These are phyloP conservation scores for Ptychoptera albimana DNA, from an alignment of 2,888 invertebrate genomes.

Conservation along the genomic window DNA sequence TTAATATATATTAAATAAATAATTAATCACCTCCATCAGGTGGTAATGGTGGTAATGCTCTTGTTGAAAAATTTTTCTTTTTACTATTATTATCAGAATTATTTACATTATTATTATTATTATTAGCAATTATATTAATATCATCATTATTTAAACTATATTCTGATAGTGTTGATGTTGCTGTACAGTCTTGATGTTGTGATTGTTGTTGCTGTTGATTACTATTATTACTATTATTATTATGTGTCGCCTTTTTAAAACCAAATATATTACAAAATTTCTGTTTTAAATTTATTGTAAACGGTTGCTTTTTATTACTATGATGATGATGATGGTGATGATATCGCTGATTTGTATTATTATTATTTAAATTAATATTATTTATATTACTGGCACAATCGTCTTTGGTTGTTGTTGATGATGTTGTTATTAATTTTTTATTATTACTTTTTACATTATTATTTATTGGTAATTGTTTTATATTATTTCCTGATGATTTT, in stretches of 20 bases:
- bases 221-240: slow-evolving; percentile 26
- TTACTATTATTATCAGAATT: slow-evolving; percentile 21
- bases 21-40: neutral
- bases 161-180: neutral
- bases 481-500: neutral
- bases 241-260: slow-evolving; percentile 36
- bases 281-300: slow-evolving; percentile 62
- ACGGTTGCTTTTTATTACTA: slow-evolving; percentile 43
- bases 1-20: no score
- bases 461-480: slow-evolving; percentile 11
- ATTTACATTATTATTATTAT: slow-evolving; percentile 6
- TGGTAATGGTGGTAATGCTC: slow-evolving; percentile 52
- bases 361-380: neutral
- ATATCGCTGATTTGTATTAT: neutral
- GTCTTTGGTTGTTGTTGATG: slow-evolving; percentile 5
- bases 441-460: slow-evolving; percentile 34
- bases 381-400: neutral
- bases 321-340: slow-evolving; percentile 11
- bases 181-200: slow-evolving; percentile 15
- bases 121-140: slow-evolving; percentile 13
- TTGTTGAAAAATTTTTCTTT: slow-evolving; percentile 40
- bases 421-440: slow-evolving; percentile 29
- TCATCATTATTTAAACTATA: slow-evolving; percentile 22
- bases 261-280: slow-evolving; percentile 74
- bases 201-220: slow-evolving; percentile 12